Percentiles rank a stretch among this genome's conserved stretches.
Evolutionary conservation across 2,888 invertebrate genomes (phyloP).

Genomic region (Apotomis betuletana): DNA sequence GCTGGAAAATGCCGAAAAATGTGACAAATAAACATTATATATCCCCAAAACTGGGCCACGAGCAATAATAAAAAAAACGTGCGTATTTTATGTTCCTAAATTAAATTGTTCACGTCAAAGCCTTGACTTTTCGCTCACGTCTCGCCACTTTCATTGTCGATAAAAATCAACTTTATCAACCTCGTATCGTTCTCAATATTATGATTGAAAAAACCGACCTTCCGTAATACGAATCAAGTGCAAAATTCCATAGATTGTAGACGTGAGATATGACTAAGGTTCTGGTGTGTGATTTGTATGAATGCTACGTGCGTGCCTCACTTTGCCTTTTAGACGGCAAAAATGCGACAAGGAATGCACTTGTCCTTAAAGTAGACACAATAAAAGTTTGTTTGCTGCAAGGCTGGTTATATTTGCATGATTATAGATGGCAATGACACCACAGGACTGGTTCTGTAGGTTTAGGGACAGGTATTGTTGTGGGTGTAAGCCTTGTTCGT

Average conservation of each 20-base stretch:
- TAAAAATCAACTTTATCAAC: conserved; percentile 35
- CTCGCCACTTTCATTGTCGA: conserved; percentile 49
- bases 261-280: not conserved
- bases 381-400: not conserved
- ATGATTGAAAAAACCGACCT: not conserved
- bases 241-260: not conserved
- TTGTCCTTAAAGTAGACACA: conserved; percentile 28
- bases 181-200: conserved; percentile 4
- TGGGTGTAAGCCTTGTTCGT: not conserved
- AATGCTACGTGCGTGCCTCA: conserved; percentile 49
- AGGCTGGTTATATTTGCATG: conserved; percentile 20
- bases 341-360: conserved; percentile 19
- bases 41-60: conserved; percentile 14
- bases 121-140: conserved; percentile 52
- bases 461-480: conserved; percentile 4
- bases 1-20: no score
- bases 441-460: not conserved
- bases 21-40: conserved; percentile 3
- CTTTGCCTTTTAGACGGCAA: conserved; percentile 22
- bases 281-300: conserved; percentile 48
- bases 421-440: conserved; percentile 18
- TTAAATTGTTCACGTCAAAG: conserved; percentile 29
- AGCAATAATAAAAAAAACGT: conserved; percentile 12
- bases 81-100: conserved; percentile 24
- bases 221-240: conserved; percentile 2